Evolutionary conservation across 2,888 invertebrate genomes (phyloP).

Genomic region (Galeopsomyia nigrocyanea): DNA sequence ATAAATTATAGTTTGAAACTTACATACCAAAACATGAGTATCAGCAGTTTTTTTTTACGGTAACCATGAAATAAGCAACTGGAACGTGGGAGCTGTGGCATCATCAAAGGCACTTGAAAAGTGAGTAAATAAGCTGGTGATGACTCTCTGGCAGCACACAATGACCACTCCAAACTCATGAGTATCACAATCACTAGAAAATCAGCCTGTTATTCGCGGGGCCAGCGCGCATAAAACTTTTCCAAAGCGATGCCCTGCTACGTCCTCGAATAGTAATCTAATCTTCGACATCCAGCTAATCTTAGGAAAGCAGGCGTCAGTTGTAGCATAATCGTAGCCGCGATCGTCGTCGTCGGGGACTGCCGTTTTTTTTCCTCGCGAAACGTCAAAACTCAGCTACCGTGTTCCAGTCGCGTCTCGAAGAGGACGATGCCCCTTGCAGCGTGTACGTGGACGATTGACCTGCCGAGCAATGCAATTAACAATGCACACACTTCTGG

Average conservation of each 20-base stretch:
- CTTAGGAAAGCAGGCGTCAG: not conserved
- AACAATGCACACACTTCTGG: too few relatives aligned
- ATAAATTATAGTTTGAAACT: not conserved
- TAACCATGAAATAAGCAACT: not conserved
- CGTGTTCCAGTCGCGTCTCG: too few relatives aligned
- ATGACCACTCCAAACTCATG: constrained; percentile 18
- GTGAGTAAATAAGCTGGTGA: not conserved
- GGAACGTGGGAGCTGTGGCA: constrained; percentile 3
- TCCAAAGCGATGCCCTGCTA: not conserved
- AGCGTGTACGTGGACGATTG: not conserved
- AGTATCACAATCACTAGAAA: not conserved
- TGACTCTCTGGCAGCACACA: not conserved
- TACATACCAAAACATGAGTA: constrained; percentile 2
- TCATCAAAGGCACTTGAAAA: constrained; percentile 23
- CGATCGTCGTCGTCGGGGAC: not conserved
- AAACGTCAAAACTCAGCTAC: not conserved
- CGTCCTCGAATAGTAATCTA: constrained; percentile 1
- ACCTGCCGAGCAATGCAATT: too few relatives aligned
- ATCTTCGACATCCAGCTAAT: constrained; percentile 10
- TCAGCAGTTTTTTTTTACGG: not conserved
- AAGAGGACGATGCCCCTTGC: too few relatives aligned
- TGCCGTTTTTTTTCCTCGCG: not conserved
- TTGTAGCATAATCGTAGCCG: constrained; percentile 17
- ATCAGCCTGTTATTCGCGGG: not conserved
- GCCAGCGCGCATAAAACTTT: not conserved